Evolutionary conservation across 2,888 invertebrate species (phyloP), one percentile per base, ranked within the genome.

Genomic region (Heliconius ismenius): DNA sequence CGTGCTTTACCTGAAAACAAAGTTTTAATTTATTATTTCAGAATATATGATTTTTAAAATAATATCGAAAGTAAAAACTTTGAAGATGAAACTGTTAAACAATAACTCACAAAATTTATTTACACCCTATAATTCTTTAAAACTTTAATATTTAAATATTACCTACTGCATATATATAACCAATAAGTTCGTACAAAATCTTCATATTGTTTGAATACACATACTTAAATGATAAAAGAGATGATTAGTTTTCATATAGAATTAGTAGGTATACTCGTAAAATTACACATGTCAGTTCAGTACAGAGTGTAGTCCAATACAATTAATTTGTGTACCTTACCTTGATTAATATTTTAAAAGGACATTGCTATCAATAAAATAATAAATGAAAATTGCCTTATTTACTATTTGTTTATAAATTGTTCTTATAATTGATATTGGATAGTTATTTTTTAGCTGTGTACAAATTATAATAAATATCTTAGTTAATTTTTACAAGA

Each of bases 1-100:
- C 26, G 10, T 28, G 10, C 13, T 62, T 62, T 73, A 81, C 83
- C 91, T 91, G 84, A 32, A 79, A 83, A 81, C 79, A 75, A 74
- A 15, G 32, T 13, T 36, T 36, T 3, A 64, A n/a, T 54, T 76
- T 39, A 24, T 64, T 68, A 32, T 68, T 39, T 39, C 7, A 21
- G 9, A 7, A 32, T 15, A 43, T 43, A 43, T 4, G 43, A 13
- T 39, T 13, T 11, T 39, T 39, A 39, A 3, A 43, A 43, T 43
- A 15, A 43, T 43, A 43, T 15, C 15, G 4, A 43, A 3, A 28
- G 28, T 28, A 28, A 28, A 6, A 15, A 49, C 18, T 3, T 18
- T 49, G 49, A 49, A 49, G 6, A 49, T 49, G 15, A 43, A 43
- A 49, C 18, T 49, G 43, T 15, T 49, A 49, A 6, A 18, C 6